Percentiles rank a stretch among this genome's conserved stretches.
Evolutionary conservation across 2,113 vertebrate species (phyloP).

Genomic region (Caloenas nicobarica): DNA sequence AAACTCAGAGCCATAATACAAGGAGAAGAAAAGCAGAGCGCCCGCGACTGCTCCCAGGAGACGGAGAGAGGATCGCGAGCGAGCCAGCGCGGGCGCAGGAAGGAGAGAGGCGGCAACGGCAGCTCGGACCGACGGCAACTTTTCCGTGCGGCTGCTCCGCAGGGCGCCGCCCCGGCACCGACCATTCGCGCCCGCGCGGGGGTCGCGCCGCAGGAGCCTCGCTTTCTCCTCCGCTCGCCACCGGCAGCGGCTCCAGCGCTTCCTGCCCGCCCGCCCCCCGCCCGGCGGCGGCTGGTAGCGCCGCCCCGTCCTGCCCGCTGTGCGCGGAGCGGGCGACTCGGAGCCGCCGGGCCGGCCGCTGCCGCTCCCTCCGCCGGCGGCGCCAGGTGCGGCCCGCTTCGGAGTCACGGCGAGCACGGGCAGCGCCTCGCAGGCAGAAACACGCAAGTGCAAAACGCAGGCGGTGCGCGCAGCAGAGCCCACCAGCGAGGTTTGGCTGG

Average conservation of each 20-base stretch:
- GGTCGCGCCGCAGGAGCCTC: background rate
- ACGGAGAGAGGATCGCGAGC: background rate
- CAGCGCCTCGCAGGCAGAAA: background rate
- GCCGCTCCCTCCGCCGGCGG: background rate
- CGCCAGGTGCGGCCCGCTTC: background rate
- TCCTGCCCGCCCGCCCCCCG: background rate
- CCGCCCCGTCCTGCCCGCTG: no score
- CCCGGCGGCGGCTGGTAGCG: background rate
- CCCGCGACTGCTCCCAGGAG: background rate
- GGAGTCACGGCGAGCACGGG: background rate
- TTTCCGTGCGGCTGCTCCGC: constrained; percentile 59
- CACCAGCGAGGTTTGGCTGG: background rate
- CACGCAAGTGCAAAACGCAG: fast-evolving
- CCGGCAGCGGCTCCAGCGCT: background rate
- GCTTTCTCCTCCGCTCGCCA: background rate
- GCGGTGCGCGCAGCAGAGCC: background rate
- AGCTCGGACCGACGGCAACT: constrained; percentile 46
- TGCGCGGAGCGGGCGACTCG: background rate
- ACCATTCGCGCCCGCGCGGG: background rate
- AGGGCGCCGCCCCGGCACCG: background rate
- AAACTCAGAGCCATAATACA: constrained; percentile 48
- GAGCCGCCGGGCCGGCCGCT: background rate
- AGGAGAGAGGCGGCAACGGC: constrained; percentile 12
- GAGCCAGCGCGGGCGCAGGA: background rate
- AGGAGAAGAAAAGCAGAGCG: background rate